These are phyloP conservation scores for Falco punctatus DNA, from an alignment of 2,113 vertebrate genomes.

Conservation along the genomic window DNA sequence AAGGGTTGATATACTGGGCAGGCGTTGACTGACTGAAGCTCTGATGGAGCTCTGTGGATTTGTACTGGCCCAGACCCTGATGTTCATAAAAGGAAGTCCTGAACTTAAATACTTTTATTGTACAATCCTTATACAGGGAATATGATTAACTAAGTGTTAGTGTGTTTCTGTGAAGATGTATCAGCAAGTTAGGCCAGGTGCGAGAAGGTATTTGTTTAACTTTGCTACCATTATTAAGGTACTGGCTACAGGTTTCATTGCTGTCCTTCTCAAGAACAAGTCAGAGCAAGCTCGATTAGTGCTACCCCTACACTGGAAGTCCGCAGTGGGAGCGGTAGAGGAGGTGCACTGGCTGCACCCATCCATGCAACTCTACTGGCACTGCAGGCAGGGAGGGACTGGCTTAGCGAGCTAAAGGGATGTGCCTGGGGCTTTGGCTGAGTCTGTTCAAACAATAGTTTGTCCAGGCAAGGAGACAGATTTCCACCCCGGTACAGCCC, in stretches of 20 bases:
- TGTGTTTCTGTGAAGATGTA: not conserved
- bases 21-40: not conserved
- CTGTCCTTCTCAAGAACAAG: not conserved
- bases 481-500: not conserved
- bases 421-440: conserved; percentile 35
- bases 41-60: not conserved
- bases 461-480: conserved; percentile 17
- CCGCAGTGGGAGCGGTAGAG: not conserved
- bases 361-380: conserved; percentile 15
- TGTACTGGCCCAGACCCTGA: not conserved
- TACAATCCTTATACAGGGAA: not conserved
- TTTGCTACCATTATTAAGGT: not conserved
- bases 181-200: not conserved
- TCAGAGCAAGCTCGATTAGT: not conserved
- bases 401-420: conserved; percentile 8
- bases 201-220: not conserved
- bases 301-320: not conserved
- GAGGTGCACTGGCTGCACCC: conserved; percentile 11
- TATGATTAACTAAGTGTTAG: not conserved
- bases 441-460: conserved; percentile 21
- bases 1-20: not conserved
- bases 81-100: not conserved
- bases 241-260: not conserved
- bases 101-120: not conserved
- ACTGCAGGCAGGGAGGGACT: conserved; percentile 20